Conservation (phyloP, 30 jellyfish, hydroid and myxozoan species). For the Mastigias papua region DNA sequence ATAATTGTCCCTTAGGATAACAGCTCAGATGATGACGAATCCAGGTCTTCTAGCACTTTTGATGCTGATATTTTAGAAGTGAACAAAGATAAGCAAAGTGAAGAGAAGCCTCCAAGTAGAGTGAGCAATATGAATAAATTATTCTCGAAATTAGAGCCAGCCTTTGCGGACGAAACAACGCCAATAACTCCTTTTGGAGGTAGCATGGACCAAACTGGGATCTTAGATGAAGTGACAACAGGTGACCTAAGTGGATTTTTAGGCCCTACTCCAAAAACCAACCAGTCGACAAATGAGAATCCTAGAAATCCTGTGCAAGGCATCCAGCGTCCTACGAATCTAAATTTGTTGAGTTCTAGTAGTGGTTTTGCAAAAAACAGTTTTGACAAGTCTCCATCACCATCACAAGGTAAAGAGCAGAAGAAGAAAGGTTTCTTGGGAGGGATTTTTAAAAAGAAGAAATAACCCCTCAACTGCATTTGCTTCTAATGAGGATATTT, state of each 20-base stretch:
- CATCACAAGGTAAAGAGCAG: slow-evolving; percentile 64
- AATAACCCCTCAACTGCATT: too few relatives aligned
- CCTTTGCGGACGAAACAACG: slow-evolving; percentile 70
- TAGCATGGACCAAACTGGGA: neutral
- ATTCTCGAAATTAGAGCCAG: slow-evolving; percentile 48
- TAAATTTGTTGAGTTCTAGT: neutral
- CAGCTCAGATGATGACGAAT: slow-evolving; percentile 38
- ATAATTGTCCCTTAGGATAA: neutral
- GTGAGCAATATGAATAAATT: slow-evolving; percentile 23
- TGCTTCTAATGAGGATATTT: too few relatives aligned
- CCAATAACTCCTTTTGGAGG: slow-evolving; percentile 74
- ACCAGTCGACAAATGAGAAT: neutral
- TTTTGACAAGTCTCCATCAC: slow-evolving; percentile 34
- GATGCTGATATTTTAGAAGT: slow-evolving; percentile 23
- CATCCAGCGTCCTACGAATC: neutral
- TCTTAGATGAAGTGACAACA: slow-evolving; percentile 13
- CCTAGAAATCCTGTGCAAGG: neutral
- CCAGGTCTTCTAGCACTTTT: slow-evolving; percentile 25
- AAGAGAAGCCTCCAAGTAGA: slow-evolving; percentile 51
- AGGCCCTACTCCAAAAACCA: slow-evolving; percentile 19
- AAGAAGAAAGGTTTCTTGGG: slow-evolving; percentile 67
- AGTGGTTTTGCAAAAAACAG: neutral
- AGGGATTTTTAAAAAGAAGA: slow-evolving; percentile 66
- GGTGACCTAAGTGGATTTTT: slow-evolving; percentile 31
- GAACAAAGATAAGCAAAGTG: neutral